These are phyloP conservation scores for Cercopithecus mona DNA, from an alignment of 2,113 vertebrate genomes.

Conservation along the genomic window DNA sequence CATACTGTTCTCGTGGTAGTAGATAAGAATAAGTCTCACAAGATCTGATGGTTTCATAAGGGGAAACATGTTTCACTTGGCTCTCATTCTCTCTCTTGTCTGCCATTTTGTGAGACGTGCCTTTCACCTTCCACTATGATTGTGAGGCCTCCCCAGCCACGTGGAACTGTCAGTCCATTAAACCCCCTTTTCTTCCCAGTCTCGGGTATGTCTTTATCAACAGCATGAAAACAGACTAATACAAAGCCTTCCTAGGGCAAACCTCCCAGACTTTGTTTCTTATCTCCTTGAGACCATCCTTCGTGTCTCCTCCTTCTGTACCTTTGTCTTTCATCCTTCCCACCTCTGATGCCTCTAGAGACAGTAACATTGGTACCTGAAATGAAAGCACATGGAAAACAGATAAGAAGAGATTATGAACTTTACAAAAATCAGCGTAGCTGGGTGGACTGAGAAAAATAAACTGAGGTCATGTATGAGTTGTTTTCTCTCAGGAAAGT, in stretches of 20 bases:
- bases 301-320: background rate
- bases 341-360: background rate
- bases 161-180: no score
- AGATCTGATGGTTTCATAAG: no score
- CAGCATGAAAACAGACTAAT: no score
- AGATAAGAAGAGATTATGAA: background rate
- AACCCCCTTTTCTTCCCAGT: no score
- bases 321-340: slow-evolving; percentile 21
- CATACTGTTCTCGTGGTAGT: no score
- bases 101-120: no score
- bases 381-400: background rate
- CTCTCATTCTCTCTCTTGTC: no score
- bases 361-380: background rate
- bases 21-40: no score
- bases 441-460: background rate
- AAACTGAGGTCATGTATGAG: background rate
- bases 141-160: no score
- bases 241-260: background rate
- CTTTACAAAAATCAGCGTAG: background rate
- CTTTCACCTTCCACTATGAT: no score
- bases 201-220: no score
- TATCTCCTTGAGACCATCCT: background rate
- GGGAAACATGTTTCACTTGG: no score
- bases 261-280: slow-evolving; percentile 14
- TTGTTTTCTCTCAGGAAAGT: background rate